Base-by-base conservation (phyloP, 2,113 vertebrate species). In the Gasterosteus nipponicus region DNA sequence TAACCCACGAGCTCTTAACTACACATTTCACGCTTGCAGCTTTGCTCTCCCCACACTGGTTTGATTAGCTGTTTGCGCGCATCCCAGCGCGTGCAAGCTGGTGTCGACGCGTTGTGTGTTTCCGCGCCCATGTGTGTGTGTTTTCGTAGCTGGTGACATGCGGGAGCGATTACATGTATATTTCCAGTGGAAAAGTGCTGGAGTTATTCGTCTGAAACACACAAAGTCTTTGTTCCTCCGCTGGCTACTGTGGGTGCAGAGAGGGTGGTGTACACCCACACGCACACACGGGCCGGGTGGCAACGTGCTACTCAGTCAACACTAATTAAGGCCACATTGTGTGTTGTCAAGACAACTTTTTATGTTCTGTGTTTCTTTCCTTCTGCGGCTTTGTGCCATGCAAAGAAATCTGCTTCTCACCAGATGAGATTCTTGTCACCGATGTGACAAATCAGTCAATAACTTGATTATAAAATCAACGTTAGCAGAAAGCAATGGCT, bases 201-300 rank as follows among this genome's bases (percentile, higher is more conserved):
- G 72, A 87, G 78, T 78, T 89, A 61, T 57, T 88, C 72, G 86
- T 87, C 84, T 65, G 78, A 89, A 90, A 91, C 90, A 90, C 88
- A 90, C 89, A 78, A 85, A 85, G 81, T 83, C 89, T 89, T 89
- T 90, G 87, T 92, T 88, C 70, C 29, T 78, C 75, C 83, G 75
- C 70, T 91, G 90, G 89, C 91, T 91, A 91, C 90, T 84, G 88
- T 91, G 86, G 86, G 90, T 90, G 78, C 88, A 85, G 85, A 89
- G 89, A 91, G 86, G 86, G 86, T 83, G 83, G 81, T 86, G 76
- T 18, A 78, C 87, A 80, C 89, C 65, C 86, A 66, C 82, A 80
- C 77, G 77, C 18, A 75, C 68, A 68, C 75, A 15, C 63, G 87
- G 74, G 76, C 86, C 86, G 79, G 87, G 88, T 89, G 88, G 90